phyloP scores from a whole-genome alignment of 2,888 invertebrate species.

The Hoplodrina ambigua region DNA sequence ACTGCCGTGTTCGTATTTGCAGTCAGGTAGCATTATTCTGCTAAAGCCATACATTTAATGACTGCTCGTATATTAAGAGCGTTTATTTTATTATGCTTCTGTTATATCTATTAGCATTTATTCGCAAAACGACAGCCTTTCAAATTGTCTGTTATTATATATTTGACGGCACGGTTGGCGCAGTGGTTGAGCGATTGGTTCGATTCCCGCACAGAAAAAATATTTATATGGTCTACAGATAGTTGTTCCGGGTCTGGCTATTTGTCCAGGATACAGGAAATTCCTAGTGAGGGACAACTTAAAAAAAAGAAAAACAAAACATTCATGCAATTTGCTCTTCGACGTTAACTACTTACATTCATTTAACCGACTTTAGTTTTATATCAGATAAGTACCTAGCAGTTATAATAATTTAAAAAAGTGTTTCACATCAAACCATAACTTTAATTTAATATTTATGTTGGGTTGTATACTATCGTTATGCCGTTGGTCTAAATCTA shows the following conservation, averaged over 20 bases:
- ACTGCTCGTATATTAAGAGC: conserved; percentile 16
- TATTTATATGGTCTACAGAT: no score
- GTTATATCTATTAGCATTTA: conserved; percentile 20
- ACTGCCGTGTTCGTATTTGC: conserved; percentile 12
- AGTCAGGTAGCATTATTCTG: conserved; percentile 30
- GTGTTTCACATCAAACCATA: conserved; percentile 20
- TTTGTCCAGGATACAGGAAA: no score
- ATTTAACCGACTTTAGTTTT: conserved; percentile 8
- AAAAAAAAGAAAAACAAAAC: no score
- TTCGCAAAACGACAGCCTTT: neutral
- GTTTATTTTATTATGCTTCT: conserved; percentile 39
- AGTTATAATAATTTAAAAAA: conserved; percentile 28
- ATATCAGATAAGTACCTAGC: neutral
- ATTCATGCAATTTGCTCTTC: conserved; percentile 17
- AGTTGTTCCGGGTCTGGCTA: no score
- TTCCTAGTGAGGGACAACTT: no score
- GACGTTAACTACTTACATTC: conserved; percentile 18
- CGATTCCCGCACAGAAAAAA: no score
- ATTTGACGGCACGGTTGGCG: no score
- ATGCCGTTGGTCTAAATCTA: conserved; percentile 45
- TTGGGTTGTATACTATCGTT: conserved; percentile 46
- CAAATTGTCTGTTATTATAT: neutral
- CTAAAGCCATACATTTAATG: conserved; percentile 15
- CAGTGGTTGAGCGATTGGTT: no score
- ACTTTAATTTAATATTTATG: conserved; percentile 46